Evolutionary conservation across 2,888 invertebrate species (phyloP).

Genomic region (Hedya salicella): DNA sequence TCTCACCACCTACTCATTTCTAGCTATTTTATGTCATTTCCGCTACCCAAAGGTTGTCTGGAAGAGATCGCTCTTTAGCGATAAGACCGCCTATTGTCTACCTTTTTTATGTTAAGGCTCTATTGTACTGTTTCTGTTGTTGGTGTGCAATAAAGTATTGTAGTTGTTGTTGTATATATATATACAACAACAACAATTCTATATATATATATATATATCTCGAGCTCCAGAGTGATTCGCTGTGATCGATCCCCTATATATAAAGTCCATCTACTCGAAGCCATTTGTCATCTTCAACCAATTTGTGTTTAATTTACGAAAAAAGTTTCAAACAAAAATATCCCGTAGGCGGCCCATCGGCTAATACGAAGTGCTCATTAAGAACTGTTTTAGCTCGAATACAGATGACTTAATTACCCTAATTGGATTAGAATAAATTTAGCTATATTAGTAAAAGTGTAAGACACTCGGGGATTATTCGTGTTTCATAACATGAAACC

Average conservation of each 20-base stretch:
- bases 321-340: constrained; percentile 4
- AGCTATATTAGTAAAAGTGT: constrained; percentile 19
- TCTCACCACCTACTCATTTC: no score
- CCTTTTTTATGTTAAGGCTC: no score
- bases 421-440: constrained; percentile 36
- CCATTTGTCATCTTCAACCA: constrained; percentile 9
- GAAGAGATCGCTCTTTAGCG: no score
- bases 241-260: constrained; percentile 3
- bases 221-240: not conserved
- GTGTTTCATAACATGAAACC: constrained; percentile 41
- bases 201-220: no score
- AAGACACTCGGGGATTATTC: constrained; percentile 31
- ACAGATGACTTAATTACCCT: constrained; percentile 31
- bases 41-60: no score
- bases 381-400: constrained; percentile 20
- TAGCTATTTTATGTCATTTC: no score
- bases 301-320: not conserved
- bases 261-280: not conserved
- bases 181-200: no score
- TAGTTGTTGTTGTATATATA: no score
- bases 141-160: no score
- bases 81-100: no score
- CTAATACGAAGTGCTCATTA: constrained; percentile 17
- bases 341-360: constrained; percentile 3
- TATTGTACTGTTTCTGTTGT: no score